Evolutionary conservation across 2,888 invertebrate species (phyloP).

Genomic region (Bhutanitis thaidina): DNA sequence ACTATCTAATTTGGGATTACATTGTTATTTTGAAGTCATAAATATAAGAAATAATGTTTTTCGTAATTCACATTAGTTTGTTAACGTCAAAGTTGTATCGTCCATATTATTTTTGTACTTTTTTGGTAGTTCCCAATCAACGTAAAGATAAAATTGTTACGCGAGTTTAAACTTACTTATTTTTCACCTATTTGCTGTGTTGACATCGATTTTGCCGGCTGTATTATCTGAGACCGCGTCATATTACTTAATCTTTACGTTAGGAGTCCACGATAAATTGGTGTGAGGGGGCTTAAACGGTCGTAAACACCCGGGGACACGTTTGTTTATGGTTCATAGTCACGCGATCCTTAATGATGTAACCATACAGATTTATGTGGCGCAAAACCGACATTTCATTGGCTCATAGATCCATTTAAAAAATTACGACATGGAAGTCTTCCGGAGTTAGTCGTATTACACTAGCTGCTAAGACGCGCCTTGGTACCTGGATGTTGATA

Average conservation of each 20-base stretch:
- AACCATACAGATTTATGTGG: constrained; percentile 60
- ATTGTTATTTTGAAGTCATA: no score
- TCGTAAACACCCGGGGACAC: constrained; percentile 56
- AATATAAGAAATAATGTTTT: no score
- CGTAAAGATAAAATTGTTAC: no score
- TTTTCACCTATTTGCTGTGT: background rate
- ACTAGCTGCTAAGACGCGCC: no score
- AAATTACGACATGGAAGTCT: constrained; percentile 6
- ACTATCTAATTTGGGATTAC: no score
- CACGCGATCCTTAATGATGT: constrained; percentile 74
- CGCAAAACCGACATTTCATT: constrained; percentile 21
- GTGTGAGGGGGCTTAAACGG: constrained; percentile 53
- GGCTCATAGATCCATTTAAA: constrained; percentile 25
- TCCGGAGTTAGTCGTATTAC: background rate
- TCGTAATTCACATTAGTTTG: no score
- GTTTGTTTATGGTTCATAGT: constrained; percentile 59
- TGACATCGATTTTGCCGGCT: background rate
- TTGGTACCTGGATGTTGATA: no score
- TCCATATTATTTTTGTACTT: no score
- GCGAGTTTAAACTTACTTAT: background rate
- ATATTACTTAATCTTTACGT: constrained; percentile 29
- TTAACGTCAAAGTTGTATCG: no score
- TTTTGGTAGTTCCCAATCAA: no score
- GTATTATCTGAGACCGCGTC: constrained; percentile 10
- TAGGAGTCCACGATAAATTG: constrained; percentile 51